Evolutionary conservation across 2,888 invertebrate genomes (phyloP).

Genomic region (Eumerus sabulonum): DNA sequence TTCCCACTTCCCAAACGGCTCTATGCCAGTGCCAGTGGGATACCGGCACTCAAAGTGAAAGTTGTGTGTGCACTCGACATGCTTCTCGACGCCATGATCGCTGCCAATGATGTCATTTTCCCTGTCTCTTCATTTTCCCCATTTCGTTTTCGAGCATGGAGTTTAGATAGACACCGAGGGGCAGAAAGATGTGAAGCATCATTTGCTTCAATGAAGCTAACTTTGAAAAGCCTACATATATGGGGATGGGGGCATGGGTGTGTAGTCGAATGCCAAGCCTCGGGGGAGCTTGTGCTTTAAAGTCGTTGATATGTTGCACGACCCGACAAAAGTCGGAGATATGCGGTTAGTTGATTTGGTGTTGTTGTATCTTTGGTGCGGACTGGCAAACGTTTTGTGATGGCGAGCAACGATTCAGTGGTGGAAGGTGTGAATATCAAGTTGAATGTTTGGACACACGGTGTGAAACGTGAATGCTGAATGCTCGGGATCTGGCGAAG

Average conservation of each 20-base stretch:
- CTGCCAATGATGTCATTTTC: constrained; percentile 28
- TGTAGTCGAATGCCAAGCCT: constrained; percentile 21
- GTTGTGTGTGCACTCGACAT: constrained; percentile 22
- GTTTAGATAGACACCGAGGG: not conserved
- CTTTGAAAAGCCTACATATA: constrained; percentile 18
- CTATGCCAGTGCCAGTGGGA: no score
- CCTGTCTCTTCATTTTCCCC: constrained; percentile 14
- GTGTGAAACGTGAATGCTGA: no score
- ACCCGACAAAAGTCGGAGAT: constrained; percentile 11
- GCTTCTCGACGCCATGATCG: constrained; percentile 19
- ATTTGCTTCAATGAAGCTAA: constrained; percentile 30
- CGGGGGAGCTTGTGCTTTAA: constrained; percentile 21
- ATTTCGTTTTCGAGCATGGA: not conserved
- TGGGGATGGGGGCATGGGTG: not conserved
- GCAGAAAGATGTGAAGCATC: constrained; percentile 1
- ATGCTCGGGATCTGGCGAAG: no score
- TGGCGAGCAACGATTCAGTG: constrained; percentile 7
- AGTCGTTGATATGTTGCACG: constrained; percentile 14
- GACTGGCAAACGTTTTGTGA: not conserved
- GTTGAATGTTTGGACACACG: constrained; percentile 7
- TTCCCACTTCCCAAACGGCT: not conserved
- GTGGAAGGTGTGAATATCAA: constrained; percentile 50
- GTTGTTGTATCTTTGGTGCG: constrained; percentile 9
- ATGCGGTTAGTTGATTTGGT: constrained; percentile 4
- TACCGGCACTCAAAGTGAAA: constrained; percentile 42